These are phyloP conservation scores for Megastigmus dorsalis DNA, from an alignment of 2,888 invertebrate genomes.

Conservation along the genomic window DNA sequence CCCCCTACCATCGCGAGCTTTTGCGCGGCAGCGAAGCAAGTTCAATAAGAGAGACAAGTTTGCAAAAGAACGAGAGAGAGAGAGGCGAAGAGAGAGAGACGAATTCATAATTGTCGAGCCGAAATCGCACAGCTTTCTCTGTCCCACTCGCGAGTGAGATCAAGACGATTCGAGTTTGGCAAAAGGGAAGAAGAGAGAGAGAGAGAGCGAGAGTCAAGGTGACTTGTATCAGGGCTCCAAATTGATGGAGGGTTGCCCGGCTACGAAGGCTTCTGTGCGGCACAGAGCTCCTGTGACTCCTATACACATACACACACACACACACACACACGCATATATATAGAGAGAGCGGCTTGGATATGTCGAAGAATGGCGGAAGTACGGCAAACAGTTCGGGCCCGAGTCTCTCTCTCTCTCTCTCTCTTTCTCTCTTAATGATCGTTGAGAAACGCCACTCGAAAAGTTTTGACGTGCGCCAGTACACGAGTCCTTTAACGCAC, in stretches of 20 bases:
- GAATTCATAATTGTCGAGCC: slow-evolving; percentile 45
- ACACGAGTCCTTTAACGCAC: slow-evolving; percentile 32
- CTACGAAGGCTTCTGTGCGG: slow-evolving; percentile 26
- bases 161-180: slow-evolving; percentile 41
- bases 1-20: neutral
- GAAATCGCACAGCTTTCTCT: slow-evolving; percentile 28
- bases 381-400: neutral
- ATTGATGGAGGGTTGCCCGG: slow-evolving; percentile 40
- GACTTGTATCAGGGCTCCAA: slow-evolving; percentile 32
- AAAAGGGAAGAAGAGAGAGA: slow-evolving; percentile 19
- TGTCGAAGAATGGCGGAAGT: slow-evolving; percentile 3
- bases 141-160: too few species aligned
- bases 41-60: slow-evolving; percentile 16
- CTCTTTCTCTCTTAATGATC: slow-evolving; percentile 38
- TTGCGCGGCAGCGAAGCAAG: neutral
- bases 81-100: slow-evolving; percentile 1
- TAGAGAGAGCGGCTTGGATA: too few species aligned
- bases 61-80: neutral
- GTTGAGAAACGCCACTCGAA: slow-evolving; percentile 36
- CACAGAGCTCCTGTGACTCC: too few species aligned
- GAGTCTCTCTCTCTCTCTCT: too few species aligned
- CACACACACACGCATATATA: too few species aligned
- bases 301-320: too few species aligned
- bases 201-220: slow-evolving; percentile 33
- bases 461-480: slow-evolving; percentile 33